phyloP scores from a whole-genome alignment of 37 sponge, comb jelly and placozoan genomes.

The Petrosia ficiformis region DNA sequence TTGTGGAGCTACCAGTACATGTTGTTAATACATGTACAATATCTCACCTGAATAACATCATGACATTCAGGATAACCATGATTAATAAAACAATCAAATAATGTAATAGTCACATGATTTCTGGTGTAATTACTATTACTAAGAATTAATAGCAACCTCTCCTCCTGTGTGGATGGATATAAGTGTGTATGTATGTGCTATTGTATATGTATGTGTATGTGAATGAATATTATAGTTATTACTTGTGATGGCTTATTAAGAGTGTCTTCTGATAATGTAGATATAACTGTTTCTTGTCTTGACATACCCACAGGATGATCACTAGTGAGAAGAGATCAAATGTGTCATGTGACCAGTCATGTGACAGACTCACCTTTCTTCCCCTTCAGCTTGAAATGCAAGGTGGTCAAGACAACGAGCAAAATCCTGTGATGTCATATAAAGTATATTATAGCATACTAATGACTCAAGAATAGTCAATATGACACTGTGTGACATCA shows the following conservation, averaged over 20 bases:
- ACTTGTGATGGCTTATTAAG: not conserved
- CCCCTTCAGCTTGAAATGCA: too few relatives aligned
- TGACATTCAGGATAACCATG: slow-evolving; percentile 75
- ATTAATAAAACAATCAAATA: slow-evolving; percentile 70
- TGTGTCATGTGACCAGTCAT: too few relatives aligned
- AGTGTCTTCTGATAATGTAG: slow-evolving; percentile 4
- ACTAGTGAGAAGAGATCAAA: too few relatives aligned
- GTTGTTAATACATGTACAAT: not conserved
- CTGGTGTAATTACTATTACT: slow-evolving; percentile 75
- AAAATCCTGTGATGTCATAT: too few relatives aligned
- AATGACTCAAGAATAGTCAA: too few relatives aligned
- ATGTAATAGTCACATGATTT: slow-evolving; percentile 60
- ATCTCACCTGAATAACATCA: not conserved
- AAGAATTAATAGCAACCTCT: slow-evolving; percentile 74
- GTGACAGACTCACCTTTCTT: too few relatives aligned
- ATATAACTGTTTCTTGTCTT: not conserved
- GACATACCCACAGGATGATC: not conserved
- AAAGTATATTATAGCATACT: too few relatives aligned
- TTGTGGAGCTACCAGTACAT: not conserved
- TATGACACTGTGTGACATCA: not conserved
- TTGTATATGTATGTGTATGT: too few relatives aligned
- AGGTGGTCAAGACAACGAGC: too few relatives aligned
- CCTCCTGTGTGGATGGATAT: slow-evolving; percentile 29
- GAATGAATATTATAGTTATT: too few relatives aligned
- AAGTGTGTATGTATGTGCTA: not conserved